Base-by-base conservation (phyloP, 2,888 invertebrate species). In the Drosophila quinaria region DNA sequence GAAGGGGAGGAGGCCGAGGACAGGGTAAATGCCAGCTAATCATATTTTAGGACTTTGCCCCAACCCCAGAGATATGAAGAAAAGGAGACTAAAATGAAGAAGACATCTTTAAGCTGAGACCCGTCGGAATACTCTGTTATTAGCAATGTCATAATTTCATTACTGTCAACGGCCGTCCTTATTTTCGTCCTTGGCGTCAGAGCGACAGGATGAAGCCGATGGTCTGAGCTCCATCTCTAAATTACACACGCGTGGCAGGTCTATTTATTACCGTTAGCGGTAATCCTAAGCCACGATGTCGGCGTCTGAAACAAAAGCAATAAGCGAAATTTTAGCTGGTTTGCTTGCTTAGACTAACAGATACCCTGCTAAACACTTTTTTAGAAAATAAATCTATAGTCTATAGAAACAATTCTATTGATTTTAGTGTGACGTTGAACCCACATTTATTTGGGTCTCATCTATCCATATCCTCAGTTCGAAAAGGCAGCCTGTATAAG, bases 121-220 rank as follows among this genome's bases (percentile, higher is more conserved):
- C 75, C 80, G 79, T 54, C 46, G 78, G 50, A 64, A 75, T 75
- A 80, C 81, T 71, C 70, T 74, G 82, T 81, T 88, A 87, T 89
- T 86, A 84, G 84, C 86, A 77, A 80, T 85, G 81, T 91, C 84
- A 89, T 87, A 89, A 89, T 89, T 89, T 90, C 85, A 90, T 91
- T 91, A 90, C 84, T 87, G 87, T 90, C 86, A 87, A 81, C 81
- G 72, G 69, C 71, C 82, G 82, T 52, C 55, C 59, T 44, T 15
- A 46, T 39, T n/a, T 42, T 3, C 56, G 10, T 19, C n/a, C 56
- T 31, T 22, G 42, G 33, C n/a, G 41, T 42, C 49, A 39, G 54
- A 31, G 29, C 52, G 22, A n/a, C 59, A 39, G 13, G 56, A 13
- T 5, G 15, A 15, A 17, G 29, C 17, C 55, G 19, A 59, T 65